Base-by-base conservation (phyloP, 2,113 vertebrate genomes). In the Acanthochromis polyacanthus region DNA sequence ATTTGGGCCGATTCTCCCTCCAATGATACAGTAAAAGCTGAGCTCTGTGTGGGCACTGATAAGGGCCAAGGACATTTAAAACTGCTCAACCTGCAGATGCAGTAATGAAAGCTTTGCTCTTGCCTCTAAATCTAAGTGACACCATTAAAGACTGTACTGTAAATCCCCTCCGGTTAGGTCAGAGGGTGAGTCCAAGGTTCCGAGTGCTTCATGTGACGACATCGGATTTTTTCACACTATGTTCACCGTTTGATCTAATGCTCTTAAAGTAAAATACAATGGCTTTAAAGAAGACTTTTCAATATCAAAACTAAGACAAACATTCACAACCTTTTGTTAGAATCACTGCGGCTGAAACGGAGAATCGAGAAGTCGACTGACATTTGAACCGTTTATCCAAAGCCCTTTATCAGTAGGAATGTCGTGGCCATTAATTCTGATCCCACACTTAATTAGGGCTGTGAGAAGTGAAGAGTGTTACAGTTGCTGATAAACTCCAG, bases 61-160 rank as follows among this genome's bases (percentile, higher is more conserved):
- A 93, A 94, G 89, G 75, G 79, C 84, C 89, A 91, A 90, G 89
- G 93, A 90, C 92, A 90, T 92, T 91, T 91, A 92, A 93, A 93
- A 91, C 77, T 91, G 93, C 92, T 91, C 91, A 86, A 88, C 75
- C 92, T 87, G 91, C 92, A 88, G 88, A 88, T 89, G 75, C 78
- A 73, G 83, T 90, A 91, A 93, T 92, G 87, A 88, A 74, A 87
- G 87, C 87, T 83, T 81, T 50, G 40, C 57, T 75, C 76, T 22
- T 22, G 51, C 78, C 81, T 67, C 83, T 94, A 93, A 93, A 93
- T 82, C 85, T 85, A 38, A 55, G 46, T 52, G 43, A 77, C 74
- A 89, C 81, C 79, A 56, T 75, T 59, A 78, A 73, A 86, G 82
- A 67, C 46, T 36, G 53, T 43, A 58, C 36, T 0, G 66, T 88